Evolutionary conservation across 2,888 invertebrate genomes (phyloP), one percentile per base, ranked within the genome.

Genomic region (Cancer borealis): DNA sequence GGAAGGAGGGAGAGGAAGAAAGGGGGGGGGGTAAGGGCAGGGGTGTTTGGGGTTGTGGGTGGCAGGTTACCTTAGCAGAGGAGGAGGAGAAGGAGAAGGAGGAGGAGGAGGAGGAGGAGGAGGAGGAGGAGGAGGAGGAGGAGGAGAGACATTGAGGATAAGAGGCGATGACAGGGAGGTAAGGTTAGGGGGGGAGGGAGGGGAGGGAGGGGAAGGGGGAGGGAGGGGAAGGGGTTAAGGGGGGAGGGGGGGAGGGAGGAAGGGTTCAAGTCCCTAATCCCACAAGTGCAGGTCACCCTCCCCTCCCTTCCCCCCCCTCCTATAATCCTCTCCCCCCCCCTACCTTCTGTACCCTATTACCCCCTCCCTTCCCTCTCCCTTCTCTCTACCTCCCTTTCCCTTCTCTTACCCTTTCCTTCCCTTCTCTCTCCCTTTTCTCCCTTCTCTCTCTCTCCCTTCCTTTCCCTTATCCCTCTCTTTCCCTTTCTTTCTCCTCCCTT

Each of bases 371-470:
- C 30, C 21, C 30, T 17, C 39, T 39, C 66, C 60, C 39, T 39
- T 26, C 54, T 54, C 90, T 54, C 54, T 21, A 21, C 88, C 47
- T 17, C 60, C 26, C 54, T 60, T 39, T n/a, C 30, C 30, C 21
- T 54, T 30, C 26, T 90, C n/a, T 54, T 26, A 12, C 90, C 8
- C 60, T 26, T 26, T 30, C 60, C 54, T 30, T 30, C 60, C 17
- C 60, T 14, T 66, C 45, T 39, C 66, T 26, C 54, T 90, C 45
- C 49, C 92, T 92, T 8, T 26, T 39, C 66, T 47, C 84, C 17
- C n/a, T 10, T 46, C 6, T 73, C 45, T 87, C 84, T 92, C 47
- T 14, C 87, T 92, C 49, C 49, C 87, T 92, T n/a, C 47, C 92
- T 14, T 30, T 60, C 26, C 49, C 49, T 49, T 73, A 21, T 54